Evolutionary conservation across 1,140 invertebrate species (phyloP).

Genomic region (Drosophila rhopaloa): DNA sequence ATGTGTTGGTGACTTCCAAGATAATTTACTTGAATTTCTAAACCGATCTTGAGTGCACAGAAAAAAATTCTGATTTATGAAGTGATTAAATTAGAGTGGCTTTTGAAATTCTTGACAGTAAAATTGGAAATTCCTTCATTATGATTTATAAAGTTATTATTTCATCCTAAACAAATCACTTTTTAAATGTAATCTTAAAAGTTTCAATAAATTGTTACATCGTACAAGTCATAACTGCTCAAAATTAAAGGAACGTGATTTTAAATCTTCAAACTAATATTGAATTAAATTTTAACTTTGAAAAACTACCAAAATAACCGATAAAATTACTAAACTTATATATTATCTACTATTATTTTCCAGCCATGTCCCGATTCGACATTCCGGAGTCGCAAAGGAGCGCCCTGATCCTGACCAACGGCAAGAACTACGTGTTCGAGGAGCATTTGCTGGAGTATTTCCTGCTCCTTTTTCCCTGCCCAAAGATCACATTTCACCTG

Average conservation of each 20-base stretch:
- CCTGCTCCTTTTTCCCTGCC: slow-evolving; percentile 69
- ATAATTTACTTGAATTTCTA: neutral
- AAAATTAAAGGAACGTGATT: too few species aligned
- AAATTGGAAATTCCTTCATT: too few species aligned
- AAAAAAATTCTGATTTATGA: neutral
- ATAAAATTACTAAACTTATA: neutral
- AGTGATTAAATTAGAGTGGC: too few species aligned
- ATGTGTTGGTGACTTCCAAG: neutral
- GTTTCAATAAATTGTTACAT: too few species aligned
- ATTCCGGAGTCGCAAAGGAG: slow-evolving; percentile 44
- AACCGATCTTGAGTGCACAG: neutral
- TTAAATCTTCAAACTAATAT: too few species aligned
- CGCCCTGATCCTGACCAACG: slow-evolving; percentile 66
- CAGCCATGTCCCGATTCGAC: slow-evolving; percentile 54
- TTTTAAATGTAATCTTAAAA: too few species aligned
- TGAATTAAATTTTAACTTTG: too few species aligned
- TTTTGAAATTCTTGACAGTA: too few species aligned
- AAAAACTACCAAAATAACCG: neutral
- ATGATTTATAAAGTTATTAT: too few species aligned
- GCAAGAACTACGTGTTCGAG: slow-evolving; percentile 67
- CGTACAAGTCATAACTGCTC: too few species aligned
- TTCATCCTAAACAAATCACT: too few species aligned
- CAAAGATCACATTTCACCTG: slow-evolving; percentile 65
- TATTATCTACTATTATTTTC: neutral
- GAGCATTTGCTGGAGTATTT: slow-evolving; percentile 73